phyloP scores from a whole-genome alignment of 2,113 vertebrate genomes.

The Marmota monax region DNA sequence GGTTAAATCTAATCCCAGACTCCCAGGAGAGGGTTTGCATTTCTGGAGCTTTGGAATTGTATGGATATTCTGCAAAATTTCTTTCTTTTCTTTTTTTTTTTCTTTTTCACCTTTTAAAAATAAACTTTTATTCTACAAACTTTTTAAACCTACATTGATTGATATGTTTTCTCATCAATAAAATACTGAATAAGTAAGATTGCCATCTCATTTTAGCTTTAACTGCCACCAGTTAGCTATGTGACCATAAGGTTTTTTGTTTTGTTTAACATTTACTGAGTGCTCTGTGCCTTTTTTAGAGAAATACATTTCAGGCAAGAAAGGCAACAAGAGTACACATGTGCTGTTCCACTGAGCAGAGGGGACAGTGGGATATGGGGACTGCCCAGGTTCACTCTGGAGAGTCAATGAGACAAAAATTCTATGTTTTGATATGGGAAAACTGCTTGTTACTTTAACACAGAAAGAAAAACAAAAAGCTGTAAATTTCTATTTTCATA shows the following conservation, averaged over 20 bases:
- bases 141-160: not conserved
- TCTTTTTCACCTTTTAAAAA: too few species aligned
- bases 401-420: not conserved
- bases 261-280: not conserved
- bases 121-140: not conserved
- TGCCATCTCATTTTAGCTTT: slow-evolving; percentile 39
- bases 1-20: not conserved
- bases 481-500: not conserved
- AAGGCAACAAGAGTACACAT: not conserved
- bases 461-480: slow-evolving; percentile 23
- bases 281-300: not conserved
- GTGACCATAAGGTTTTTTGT: not conserved
- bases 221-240: not conserved
- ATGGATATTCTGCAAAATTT: not conserved
- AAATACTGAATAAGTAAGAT: slow-evolving; percentile 12
- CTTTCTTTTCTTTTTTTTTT: too few species aligned
- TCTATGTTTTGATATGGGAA: not conserved
- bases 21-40: not conserved
- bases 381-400: not conserved
- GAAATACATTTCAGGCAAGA: not conserved
- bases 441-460: not conserved
- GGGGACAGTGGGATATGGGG: too few species aligned
- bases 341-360: not conserved
- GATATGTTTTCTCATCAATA: not conserved
- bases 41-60: not conserved